Evolutionary conservation across 2,113 vertebrate genomes (phyloP).

Genomic region (Paraplagusia blochii): DNA sequence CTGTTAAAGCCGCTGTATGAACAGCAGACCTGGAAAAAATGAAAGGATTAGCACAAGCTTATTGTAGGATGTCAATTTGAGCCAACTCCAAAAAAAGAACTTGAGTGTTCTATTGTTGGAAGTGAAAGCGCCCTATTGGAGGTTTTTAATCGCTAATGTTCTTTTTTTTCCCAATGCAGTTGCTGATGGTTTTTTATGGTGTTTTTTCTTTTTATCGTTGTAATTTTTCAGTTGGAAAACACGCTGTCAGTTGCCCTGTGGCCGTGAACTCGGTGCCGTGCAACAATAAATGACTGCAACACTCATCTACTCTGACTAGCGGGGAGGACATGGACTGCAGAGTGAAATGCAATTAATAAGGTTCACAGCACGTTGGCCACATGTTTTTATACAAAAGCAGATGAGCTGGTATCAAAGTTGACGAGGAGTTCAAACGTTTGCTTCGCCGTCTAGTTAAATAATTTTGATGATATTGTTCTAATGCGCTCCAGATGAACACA

Average conservation of each 20-base stretch:
- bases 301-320: slow-evolving; percentile 21
- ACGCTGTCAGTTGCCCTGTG: slow-evolving; percentile 22
- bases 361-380: slow-evolving; percentile 31
- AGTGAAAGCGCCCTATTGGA: too few relatives aligned
- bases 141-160: too few relatives aligned
- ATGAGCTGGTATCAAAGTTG: slow-evolving; percentile 44
- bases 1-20: too few relatives aligned
- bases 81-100: too few relatives aligned
- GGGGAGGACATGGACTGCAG: slow-evolving; percentile 25
- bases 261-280: slow-evolving; percentile 21
- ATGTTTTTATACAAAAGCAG: slow-evolving; percentile 47
- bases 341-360: slow-evolving; percentile 51
- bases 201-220: not conserved
- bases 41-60: too few relatives aligned
- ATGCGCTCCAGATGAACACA: slow-evolving; percentile 26
- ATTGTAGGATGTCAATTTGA: too few relatives aligned
- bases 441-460: not conserved
- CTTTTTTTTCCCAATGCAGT: too few relatives aligned
- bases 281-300: slow-evolving; percentile 19
- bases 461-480: slow-evolving; percentile 19
- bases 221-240: slow-evolving; percentile 18
- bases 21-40: too few relatives aligned
- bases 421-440: slow-evolving; percentile 19
- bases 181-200: not conserved
- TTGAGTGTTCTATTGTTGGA: too few relatives aligned